Percentiles rank a stretch among this genome's conserved stretches.
Conservation (phyloP, 1,140 invertebrate genomes). For the Anthonomus grandis region DNA sequence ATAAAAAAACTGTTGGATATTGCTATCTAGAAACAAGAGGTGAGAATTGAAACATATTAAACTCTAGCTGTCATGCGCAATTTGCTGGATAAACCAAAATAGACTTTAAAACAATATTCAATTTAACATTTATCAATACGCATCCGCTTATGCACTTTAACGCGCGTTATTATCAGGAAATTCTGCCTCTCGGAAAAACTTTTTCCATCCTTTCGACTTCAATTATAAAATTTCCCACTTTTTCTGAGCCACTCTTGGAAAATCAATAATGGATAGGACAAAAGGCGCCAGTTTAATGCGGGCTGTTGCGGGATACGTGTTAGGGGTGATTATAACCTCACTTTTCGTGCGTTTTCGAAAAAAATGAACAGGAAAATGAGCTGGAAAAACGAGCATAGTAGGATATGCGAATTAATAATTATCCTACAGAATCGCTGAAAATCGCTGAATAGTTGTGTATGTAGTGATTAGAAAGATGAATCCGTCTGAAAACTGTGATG, state of each 20-base stretch:
- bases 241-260: not conserved
- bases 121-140: no score
- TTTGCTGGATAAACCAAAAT: no score
- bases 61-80: no score
- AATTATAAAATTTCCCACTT: constrained; percentile 3
- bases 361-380: not conserved
- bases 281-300: constrained; percentile 25
- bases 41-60: no score
- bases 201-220: no score
- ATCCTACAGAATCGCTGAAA: not conserved
- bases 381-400: no score
- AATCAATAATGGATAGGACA: constrained; percentile 24
- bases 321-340: constrained; percentile 17
- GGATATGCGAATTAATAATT: no score
- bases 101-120: no score
- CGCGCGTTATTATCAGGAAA: no score
- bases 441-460: not conserved
- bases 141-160: no score
- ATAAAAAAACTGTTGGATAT: not conserved
- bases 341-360: constrained; percentile 8
- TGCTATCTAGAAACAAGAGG: not conserved
- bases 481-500: constrained; percentile 47
- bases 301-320: constrained; percentile 12
- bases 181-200: no score
- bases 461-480: constrained; percentile 40